Evolutionary conservation across 35 echinoderm and acorn worm species (phyloP).

Genomic region (Acanthaster planci): DNA sequence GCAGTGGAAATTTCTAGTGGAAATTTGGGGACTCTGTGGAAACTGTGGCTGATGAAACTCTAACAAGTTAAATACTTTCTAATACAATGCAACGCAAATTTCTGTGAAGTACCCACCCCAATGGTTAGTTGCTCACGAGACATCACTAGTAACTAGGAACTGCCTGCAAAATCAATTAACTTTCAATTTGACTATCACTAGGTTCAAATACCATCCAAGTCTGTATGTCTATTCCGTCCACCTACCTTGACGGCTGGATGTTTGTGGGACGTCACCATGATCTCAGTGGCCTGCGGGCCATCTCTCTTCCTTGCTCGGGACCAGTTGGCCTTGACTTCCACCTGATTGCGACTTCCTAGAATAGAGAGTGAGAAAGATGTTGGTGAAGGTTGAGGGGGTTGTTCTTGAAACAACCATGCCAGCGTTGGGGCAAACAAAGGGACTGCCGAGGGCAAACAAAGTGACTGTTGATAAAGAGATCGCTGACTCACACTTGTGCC

Average conservation of each 20-base stretch:
- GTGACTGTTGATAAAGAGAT: too few relatives aligned
- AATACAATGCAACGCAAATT: too few relatives aligned
- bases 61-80: too few relatives aligned
- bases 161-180: neutral
- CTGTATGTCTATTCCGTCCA: neutral
- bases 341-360: slow-evolving; percentile 77
- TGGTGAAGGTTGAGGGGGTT: too few relatives aligned
- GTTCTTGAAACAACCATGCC: too few relatives aligned
- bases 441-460: too few relatives aligned
- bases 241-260: slow-evolving; percentile 85
- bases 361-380: too few relatives aligned
- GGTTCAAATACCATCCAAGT: neutral
- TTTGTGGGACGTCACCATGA: slow-evolving; percentile 76
- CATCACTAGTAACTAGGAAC: neutral
- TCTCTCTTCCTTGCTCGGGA: slow-evolving; percentile 79
- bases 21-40: too few relatives aligned
- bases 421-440: too few relatives aligned
- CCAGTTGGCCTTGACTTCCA: slow-evolving; percentile 91
- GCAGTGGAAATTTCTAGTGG: too few relatives aligned
- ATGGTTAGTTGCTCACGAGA: neutral
- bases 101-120: neutral
- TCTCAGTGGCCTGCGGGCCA: slow-evolving; percentile 77
- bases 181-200: neutral
- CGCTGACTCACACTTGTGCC: too few relatives aligned
- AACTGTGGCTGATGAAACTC: too few relatives aligned